Conservation (phyloP, 2,797 vertebrate species). For the Rhabdophis nuchalis region DNA sequence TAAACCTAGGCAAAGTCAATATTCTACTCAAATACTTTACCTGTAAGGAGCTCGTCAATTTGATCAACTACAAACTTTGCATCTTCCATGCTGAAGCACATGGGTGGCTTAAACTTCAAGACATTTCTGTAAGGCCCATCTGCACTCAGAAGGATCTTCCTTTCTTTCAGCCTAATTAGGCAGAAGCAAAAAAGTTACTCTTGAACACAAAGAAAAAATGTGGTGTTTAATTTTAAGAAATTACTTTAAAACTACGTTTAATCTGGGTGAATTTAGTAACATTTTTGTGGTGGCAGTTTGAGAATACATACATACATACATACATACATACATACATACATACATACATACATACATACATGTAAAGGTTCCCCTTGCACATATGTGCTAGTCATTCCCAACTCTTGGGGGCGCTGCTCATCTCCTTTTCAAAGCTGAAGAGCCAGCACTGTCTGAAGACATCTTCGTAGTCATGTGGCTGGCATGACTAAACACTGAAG, state of each 20-base stretch:
- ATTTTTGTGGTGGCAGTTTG: neutral
- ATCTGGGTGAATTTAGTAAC: neutral
- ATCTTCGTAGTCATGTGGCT: no score
- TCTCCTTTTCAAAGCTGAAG: no score
- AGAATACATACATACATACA: neutral
- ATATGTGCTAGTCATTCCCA: no score
- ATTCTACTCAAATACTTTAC: constrained; percentile 60
- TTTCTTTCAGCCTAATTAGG: constrained; percentile 83
- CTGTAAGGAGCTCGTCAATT: constrained; percentile 85
- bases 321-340: no score
- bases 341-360: no score
- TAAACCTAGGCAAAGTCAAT: neutral
- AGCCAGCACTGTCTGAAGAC: no score
- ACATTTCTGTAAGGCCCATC: constrained; percentile 94
- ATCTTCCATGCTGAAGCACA: constrained; percentile 89
- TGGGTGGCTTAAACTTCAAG: constrained; percentile 94
- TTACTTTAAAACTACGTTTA: neutral
- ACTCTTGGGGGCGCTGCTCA: no score
- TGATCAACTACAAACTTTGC: constrained; percentile 80
- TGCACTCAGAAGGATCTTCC: constrained; percentile 84
- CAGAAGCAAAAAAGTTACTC: neutral
- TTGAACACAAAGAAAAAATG: neutral
- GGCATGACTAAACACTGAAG: no score
- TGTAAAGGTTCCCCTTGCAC: no score
- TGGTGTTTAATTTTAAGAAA: neutral